These are phyloP conservation scores for Sebastes schlegelii DNA, from an alignment of 2,113 vertebrate genomes.

Conservation along the genomic window DNA sequence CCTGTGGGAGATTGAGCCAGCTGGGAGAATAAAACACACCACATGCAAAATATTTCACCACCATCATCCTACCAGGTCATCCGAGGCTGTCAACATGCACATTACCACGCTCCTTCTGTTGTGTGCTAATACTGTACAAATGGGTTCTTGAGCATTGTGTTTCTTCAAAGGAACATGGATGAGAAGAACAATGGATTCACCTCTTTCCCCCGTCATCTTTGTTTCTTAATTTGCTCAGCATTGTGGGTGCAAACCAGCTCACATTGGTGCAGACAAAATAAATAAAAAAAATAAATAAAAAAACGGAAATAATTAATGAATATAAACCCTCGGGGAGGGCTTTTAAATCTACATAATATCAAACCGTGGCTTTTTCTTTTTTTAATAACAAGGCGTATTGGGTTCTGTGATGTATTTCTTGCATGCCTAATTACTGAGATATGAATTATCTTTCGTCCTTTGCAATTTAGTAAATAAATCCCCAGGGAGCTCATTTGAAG, in stretches of 20 bases:
- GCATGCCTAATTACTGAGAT: conserved; percentile 83
- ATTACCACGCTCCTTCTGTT: conserved; percentile 27
- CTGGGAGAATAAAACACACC: conserved; percentile 27
- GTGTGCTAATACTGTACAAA: conserved; percentile 70
- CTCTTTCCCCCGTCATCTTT: conserved; percentile 71
- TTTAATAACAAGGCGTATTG: conserved; percentile 81
- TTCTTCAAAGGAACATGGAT: conserved; percentile 68
- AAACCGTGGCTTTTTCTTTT: conserved; percentile 78
- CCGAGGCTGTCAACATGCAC: conserved; percentile 44
- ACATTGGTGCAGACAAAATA: conserved; percentile 70
- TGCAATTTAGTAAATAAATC: conserved; percentile 83
- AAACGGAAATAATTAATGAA: conserved; percentile 77
- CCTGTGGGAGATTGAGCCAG: conserved; percentile 21
- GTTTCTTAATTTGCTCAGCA: conserved; percentile 77
- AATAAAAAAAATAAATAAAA: conserved; percentile 29
- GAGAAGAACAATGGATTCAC: conserved; percentile 65
- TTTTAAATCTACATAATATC: conserved; percentile 85
- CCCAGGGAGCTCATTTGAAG: conserved; percentile 82
- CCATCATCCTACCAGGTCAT: conserved; percentile 33
- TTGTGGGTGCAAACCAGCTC: conserved; percentile 66
- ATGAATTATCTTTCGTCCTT: conserved; percentile 80
- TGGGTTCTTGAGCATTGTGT: conserved; percentile 69
- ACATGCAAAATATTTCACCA: conserved; percentile 39
- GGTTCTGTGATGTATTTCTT: conserved; percentile 82
- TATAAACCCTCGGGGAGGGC: conserved; percentile 73